These are phyloP conservation scores for Peromyscus attwateri DNA, from an alignment of 2,797 vertebrate species.

Conservation along the genomic window DNA sequence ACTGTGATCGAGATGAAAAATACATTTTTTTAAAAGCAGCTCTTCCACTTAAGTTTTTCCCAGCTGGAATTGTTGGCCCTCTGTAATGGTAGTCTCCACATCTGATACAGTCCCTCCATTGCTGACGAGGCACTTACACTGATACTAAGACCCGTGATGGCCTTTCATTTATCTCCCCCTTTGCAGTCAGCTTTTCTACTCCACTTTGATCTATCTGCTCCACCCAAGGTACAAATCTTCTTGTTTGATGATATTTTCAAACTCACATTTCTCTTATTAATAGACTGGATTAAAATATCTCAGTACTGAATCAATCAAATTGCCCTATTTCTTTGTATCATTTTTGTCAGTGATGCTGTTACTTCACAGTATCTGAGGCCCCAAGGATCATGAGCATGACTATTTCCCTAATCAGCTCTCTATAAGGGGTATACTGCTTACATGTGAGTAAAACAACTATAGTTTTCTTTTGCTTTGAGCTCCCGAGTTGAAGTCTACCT, in stretches of 20 bases:
- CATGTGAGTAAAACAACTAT: neutral
- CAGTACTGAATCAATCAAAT: neutral
- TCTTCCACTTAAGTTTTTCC: neutral
- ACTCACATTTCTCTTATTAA: neutral
- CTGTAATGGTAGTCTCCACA: neutral
- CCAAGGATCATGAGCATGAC: rapidly evolving
- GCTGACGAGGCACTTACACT: neutral
- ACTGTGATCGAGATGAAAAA: neutral
- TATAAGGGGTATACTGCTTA: too few relatives aligned
- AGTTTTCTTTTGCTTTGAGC: neutral
- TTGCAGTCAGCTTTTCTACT: neutral
- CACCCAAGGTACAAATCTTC: neutral
- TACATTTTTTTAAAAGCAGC: neutral
- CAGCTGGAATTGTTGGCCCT: neutral
- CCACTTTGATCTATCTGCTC: neutral
- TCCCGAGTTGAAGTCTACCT: neutral
- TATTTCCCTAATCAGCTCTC: neutral
- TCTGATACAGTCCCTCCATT: rapidly evolving
- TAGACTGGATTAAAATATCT: neutral
- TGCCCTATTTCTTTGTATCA: neutral
- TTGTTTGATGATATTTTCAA: neutral
- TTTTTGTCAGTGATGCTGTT: neutral
- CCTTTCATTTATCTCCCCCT: neutral
- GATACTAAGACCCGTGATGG: neutral
- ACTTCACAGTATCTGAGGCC: neutral